Evolutionary conservation across 2,888 invertebrate genomes (phyloP).

Genomic region (Brenthis hecate): DNA sequence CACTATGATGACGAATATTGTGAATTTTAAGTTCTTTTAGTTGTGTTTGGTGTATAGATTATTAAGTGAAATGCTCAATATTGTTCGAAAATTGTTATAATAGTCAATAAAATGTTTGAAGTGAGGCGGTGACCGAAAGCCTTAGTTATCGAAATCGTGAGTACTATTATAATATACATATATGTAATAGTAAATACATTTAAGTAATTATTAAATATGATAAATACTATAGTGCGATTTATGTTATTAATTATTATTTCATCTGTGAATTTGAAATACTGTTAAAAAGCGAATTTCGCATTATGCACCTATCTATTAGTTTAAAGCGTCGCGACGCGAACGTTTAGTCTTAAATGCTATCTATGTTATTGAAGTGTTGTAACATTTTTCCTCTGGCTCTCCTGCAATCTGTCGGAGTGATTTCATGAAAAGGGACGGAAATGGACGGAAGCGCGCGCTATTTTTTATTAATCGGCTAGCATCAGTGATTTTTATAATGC

Average conservation of each 20-base stretch:
- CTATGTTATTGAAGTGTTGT: too few relatives aligned
- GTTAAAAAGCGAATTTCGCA: too few relatives aligned
- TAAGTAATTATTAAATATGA: not conserved
- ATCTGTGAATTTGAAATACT: too few relatives aligned
- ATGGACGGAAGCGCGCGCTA: too few relatives aligned
- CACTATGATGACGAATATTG: constrained; percentile 21
- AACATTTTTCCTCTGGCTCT: too few relatives aligned
- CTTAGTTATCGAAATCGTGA: not conserved
- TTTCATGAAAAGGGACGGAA: too few relatives aligned
- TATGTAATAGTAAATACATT: not conserved
- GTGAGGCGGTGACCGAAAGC: not conserved
- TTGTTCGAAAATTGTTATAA: constrained; percentile 11
- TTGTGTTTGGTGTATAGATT: constrained; percentile 16
- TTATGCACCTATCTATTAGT: too few relatives aligned
- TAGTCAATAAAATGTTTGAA: constrained; percentile 4
- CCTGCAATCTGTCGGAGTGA: too few relatives aligned
- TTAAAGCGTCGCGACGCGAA: too few relatives aligned
- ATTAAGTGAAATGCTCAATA: constrained; percentile 11
- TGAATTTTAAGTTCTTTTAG: constrained; percentile 1
- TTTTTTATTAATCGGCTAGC: not conserved
- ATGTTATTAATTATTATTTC: too few relatives aligned
- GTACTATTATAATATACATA: not conserved
- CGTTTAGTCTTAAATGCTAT: too few relatives aligned
- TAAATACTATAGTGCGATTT: too few relatives aligned
- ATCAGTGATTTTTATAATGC: not conserved